A percentile compares a stretch with the other conserved stretches of the same genome.
phyloP scores from a whole-genome alignment of 2,888 invertebrate genomes.

The Idaea biselata region DNA sequence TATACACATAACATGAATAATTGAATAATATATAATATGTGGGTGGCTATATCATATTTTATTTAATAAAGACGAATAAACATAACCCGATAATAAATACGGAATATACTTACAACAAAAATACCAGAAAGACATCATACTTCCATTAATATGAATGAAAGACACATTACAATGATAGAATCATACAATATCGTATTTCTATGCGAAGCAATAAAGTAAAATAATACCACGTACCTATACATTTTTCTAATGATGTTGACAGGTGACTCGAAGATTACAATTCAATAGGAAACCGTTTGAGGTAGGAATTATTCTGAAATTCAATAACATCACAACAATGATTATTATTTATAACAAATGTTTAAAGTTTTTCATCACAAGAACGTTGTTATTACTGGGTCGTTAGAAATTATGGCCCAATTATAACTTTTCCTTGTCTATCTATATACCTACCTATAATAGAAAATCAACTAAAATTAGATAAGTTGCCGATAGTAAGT shows the following conservation, averaged over 20 bases:
- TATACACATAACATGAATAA: no score
- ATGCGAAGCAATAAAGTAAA: no score
- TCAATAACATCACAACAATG: conserved; percentile 13
- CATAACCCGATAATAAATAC: no score
- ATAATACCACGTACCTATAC: not conserved
- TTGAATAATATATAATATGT: no score
- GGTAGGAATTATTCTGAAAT: conserved; percentile 9
- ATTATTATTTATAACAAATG: conserved; percentile 5
- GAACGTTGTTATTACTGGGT: not conserved
- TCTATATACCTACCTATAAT: not conserved
- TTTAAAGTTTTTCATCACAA: not conserved
- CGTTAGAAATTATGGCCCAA: not conserved
- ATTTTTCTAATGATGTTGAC: conserved; percentile 8
- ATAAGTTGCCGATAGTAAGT: no score
- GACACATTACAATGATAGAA: conserved; percentile 3
- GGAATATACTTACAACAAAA: no score
- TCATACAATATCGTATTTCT: no score
- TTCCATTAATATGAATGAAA: not conserved
- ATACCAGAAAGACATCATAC: no score
- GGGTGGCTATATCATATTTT: no score
- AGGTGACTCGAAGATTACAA: conserved; percentile 9
- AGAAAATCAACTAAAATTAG: no score
- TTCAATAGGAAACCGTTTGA: conserved; percentile 14
- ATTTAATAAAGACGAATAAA: no score
- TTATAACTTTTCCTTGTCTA: not conserved